Percentiles rank a stretch among this genome's conserved stretches.
These are phyloP conservation scores for Eulemur coronatus DNA, from an alignment of 2,797 vertebrate species.

Conservation along the genomic window DNA sequence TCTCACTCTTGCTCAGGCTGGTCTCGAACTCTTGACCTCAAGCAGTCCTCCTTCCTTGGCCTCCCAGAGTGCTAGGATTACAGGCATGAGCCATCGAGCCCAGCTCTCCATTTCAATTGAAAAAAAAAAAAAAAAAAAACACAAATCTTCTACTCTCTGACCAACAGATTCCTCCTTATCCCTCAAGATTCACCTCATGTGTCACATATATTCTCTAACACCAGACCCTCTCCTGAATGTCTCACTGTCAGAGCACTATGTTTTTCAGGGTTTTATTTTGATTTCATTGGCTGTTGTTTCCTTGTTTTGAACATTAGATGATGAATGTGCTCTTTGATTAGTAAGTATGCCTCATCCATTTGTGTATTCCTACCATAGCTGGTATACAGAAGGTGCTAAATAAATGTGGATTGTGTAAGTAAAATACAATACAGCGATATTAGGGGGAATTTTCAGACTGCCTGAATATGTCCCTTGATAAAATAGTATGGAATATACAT, in stretches of 20 bases:
- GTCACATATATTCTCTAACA: neutral
- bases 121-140: neutral
- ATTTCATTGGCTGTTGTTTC: neutral
- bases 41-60: neutral
- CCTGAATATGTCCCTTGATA: slow-evolving; percentile 23
- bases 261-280: neutral
- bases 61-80: neutral
- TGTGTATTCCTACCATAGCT: neutral
- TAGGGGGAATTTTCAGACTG: neutral
- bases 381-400: neutral
- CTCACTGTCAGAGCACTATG: neutral
- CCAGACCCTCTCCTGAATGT: neutral
- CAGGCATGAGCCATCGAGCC: neutral
- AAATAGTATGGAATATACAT: neutral
- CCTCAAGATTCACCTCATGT: neutral
- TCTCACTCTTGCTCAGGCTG: neutral
- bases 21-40: neutral
- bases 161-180: neutral
- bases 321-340: neutral
- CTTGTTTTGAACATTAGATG: neutral
- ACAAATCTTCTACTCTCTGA: neutral
- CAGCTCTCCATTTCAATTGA: neutral
- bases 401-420: neutral
- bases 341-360: neutral
- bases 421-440: neutral